Base-by-base conservation (phyloP, 1,140 invertebrate genomes). In the Acromyrmex echinatior region DNA sequence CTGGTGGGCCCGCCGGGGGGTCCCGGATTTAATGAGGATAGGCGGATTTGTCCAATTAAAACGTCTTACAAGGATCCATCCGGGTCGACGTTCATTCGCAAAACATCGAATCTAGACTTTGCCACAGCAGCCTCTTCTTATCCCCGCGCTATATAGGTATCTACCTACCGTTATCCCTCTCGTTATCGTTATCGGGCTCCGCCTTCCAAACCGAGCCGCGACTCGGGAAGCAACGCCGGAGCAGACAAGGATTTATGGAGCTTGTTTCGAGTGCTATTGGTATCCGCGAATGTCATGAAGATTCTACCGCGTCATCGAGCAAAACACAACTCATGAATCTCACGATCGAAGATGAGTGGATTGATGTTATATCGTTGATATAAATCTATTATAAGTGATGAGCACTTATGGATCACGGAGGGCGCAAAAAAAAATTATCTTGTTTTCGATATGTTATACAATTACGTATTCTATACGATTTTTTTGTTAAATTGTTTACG, bases 31-130 rank as follows among this genome's bases (percentile, higher is more conserved):
- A 95, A 95, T 95, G 95, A 95, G 94, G 95, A 95, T 95, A 95
- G 95, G 95, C 94, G 95, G 95, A 95, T 95, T 95, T 95, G 95
- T 95, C 95, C 95, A 95, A 95, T 95, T 95, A 95, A 95, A 95
- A 95, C 95, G 95, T 95, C 95, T 95, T 95, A 95, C 94, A 95
- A 95, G 94, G 94, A 95, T 95, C 94, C 94, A 93, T 94, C 90
- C 92, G 91, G 87, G 92, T 91, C 90, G 91, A 86, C 90, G 74
- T 71, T 85, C 93, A 92, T 93, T 94, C 92, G 91, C 95, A 95
- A 95, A 95, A 95, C 94, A 94, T 94, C 91, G 91, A 93, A 91
- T 92, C 92, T 92, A 84, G 91, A 94, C 92, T 93, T 93, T 89
- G 74, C 89, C 77, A 87, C 90, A 66, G 79, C 91, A 91, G 87